These are phyloP conservation scores for Rallus limicola DNA, from an alignment of 2,113 vertebrate species.

Conservation along the genomic window DNA sequence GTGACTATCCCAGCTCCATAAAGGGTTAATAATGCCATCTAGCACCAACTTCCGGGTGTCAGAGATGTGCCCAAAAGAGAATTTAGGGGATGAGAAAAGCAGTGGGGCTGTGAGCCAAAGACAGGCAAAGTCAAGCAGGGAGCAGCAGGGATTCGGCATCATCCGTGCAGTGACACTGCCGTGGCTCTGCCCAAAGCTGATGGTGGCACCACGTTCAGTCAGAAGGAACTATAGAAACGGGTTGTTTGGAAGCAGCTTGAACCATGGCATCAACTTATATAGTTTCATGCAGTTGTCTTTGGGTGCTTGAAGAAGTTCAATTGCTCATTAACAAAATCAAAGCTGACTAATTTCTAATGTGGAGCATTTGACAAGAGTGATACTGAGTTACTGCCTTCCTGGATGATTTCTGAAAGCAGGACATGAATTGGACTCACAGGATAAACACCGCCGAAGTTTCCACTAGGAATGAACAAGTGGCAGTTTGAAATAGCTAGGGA, in stretches of 20 bases:
- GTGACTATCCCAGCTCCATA: neutral
- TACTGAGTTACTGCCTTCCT: neutral
- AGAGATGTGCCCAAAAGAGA: neutral
- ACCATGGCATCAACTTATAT: accelerated
- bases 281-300: neutral
- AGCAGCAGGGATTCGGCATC: neutral
- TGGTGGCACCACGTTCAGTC: neutral
- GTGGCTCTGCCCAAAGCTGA: neutral
- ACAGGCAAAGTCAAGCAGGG: neutral
- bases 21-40: neutral
- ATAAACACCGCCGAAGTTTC: neutral
- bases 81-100: neutral
- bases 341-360: neutral
- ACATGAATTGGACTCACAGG: neutral
- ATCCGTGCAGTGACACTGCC: neutral
- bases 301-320: neutral
- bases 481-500: neutral
- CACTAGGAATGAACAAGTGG: neutral
- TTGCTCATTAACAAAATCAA: conserved; percentile 23
- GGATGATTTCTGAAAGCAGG: neutral
- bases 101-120: neutral
- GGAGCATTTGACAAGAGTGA: neutral
- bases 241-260: neutral
- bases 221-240: neutral
- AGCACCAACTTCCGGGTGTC: neutral